Percentiles rank a stretch among this genome's conserved stretches.
These are phyloP conservation scores for Tylochromis polylepis DNA, from an alignment of 2,113 vertebrate species.

Conservation along the genomic window DNA sequence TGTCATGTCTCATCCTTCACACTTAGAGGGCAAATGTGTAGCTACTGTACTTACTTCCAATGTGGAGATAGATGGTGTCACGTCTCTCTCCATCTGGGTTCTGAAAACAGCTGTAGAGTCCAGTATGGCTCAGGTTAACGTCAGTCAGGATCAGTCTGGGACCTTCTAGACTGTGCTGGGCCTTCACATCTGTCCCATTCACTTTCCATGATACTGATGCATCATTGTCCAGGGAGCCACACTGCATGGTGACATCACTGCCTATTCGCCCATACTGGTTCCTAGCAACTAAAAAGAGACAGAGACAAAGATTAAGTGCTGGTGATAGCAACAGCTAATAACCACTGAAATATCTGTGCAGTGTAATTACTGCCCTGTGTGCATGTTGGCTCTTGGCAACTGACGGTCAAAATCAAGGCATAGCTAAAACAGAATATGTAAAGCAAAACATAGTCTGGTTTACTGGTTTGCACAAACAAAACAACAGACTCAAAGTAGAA, in stretches of 20 bases:
- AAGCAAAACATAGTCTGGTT: not conserved
- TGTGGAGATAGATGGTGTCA: constrained; percentile 83
- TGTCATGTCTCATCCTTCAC: not conserved
- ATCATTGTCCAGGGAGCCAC: constrained; percentile 83
- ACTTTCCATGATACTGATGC: constrained; percentile 88
- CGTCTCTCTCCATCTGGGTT: constrained; percentile 85
- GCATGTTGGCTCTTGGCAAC: not conserved
- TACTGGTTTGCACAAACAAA: not conserved
- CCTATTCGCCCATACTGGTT: constrained; percentile 84
- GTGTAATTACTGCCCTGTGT: not conserved
- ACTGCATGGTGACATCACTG: constrained; percentile 87
- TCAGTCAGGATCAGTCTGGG: constrained; percentile 80
- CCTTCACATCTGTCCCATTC: constrained; percentile 86
- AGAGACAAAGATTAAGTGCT: not conserved
- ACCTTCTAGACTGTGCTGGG: constrained; percentile 76
- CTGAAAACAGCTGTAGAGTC: constrained; percentile 94
- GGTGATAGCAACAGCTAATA: not conserved
- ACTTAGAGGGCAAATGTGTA: not conserved
- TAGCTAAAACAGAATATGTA: not conserved
- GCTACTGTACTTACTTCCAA: constrained; percentile 84
- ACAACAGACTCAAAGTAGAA: not conserved
- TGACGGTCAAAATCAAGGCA: not conserved
- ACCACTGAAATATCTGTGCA: not conserved
- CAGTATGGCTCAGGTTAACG: constrained; percentile 80
- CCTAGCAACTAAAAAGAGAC: constrained; percentile 72